phyloP scores from a whole-genome alignment of 2,797 vertebrate species.

The Sebastes melanostomus region DNA sequence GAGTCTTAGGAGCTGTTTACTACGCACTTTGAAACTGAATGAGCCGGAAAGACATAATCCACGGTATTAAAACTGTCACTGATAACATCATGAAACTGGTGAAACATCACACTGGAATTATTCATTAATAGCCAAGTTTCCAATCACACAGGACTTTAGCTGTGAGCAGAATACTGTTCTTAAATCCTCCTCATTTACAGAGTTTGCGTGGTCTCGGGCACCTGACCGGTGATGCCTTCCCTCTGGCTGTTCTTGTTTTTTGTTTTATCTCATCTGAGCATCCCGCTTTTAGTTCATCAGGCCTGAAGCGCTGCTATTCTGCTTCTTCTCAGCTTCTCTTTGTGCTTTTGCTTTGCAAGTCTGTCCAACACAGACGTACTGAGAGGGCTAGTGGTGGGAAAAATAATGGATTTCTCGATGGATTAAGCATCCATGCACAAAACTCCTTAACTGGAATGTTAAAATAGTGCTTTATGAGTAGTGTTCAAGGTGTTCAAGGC shows the following conservation, averaged over 20 bases:
- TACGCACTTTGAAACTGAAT: not conserved
- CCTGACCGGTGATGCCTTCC: slow-evolving; percentile 54
- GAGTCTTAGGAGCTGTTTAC: not conserved
- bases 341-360: not conserved
- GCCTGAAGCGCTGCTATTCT: slow-evolving; percentile 27
- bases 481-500: not conserved
- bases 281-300: slow-evolving; percentile 26
- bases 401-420: not conserved
- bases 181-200: slow-evolving; percentile 31
- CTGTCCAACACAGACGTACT: not conserved
- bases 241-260: slow-evolving; percentile 54
- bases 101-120: slow-evolving; percentile 8
- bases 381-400: not conserved
- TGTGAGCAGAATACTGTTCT: not conserved
- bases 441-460: not conserved
- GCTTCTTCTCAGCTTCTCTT: slow-evolving; percentile 31
- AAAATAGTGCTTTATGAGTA: not conserved
- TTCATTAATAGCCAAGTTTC: slow-evolving; percentile 5
- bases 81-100: not conserved
- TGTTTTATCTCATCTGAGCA: slow-evolving; percentile 51
- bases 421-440: not conserved
- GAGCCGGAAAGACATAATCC: not conserved
- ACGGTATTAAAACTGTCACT: not conserved
- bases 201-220: slow-evolving; percentile 36
- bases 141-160: slow-evolving; percentile 1